A percentile compares a stretch with the other conserved stretches of the same genome.
Evolutionary conservation across 2,797 vertebrate genomes (phyloP).

Genomic region (Anguilla obscura): DNA sequence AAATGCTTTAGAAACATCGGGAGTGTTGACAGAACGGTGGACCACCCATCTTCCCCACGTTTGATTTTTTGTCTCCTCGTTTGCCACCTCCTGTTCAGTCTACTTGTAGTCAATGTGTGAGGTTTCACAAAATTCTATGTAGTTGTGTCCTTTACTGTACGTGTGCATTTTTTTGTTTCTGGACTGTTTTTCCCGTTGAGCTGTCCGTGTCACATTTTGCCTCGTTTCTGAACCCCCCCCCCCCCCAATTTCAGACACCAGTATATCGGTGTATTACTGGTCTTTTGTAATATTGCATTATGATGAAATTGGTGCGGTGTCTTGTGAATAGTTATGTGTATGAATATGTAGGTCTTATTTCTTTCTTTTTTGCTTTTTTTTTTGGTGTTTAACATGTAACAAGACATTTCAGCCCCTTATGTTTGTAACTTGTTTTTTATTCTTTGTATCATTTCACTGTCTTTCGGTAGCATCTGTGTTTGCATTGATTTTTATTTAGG

Average conservation of each 20-base stretch:
- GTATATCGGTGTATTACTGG: slow-evolving; percentile 8
- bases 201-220: background rate
- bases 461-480: slow-evolving; percentile 1
- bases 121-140: background rate
- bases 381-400: slow-evolving; percentile 18
- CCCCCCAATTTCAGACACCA: background rate
- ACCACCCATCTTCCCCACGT: background rate
- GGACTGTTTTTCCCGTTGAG: background rate
- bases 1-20: background rate
- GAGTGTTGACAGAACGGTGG: background rate
- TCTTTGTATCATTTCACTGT: slow-evolving; percentile 9
- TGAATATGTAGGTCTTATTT: background rate
- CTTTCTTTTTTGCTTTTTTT: background rate
- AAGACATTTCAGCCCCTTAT: background rate
- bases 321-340: background rate
- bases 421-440: slow-evolving; percentile 16
- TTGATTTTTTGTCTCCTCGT: background rate
- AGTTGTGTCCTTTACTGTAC: background rate
- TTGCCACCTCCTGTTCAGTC: background rate
- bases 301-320: slow-evolving; percentile 11
- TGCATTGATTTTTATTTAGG: slow-evolving; percentile 8
- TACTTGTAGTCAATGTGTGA: background rate
- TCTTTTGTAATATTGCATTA: background rate
- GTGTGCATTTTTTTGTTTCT: background rate
- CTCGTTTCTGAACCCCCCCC: background rate